A percentile compares a stretch with the other conserved stretches of the same genome.
These are phyloP conservation scores for Hofmannophila pseudospretella DNA, from an alignment of 2,888 invertebrate genomes.

Conservation along the genomic window DNA sequence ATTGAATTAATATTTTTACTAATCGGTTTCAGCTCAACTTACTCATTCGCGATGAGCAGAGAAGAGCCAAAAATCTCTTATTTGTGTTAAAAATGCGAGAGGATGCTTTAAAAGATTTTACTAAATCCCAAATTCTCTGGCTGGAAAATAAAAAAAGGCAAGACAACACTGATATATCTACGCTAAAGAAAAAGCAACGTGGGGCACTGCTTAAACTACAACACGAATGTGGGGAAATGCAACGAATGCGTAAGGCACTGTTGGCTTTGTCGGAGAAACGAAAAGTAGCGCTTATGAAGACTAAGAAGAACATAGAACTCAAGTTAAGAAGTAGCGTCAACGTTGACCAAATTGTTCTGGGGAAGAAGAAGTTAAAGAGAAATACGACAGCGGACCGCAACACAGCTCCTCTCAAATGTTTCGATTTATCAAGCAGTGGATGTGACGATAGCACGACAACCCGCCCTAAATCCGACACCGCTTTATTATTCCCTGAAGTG, in stretches of 20 bases:
- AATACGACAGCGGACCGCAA: constrained; percentile 37
- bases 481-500: constrained; percentile 5
- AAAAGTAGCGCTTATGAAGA: constrained; percentile 62
- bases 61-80: constrained; percentile 65
- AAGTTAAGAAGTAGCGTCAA: constrained; percentile 54
- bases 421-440: constrained; percentile 64
- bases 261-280: constrained; percentile 62
- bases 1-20: constrained; percentile 4
- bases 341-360: constrained; percentile 53
- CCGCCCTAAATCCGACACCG: constrained; percentile 22
- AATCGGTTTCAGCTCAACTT: constrained; percentile 60
- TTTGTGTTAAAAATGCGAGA: constrained; percentile 69
- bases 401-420: constrained; percentile 59
- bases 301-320: constrained; percentile 63
- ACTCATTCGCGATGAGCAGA: constrained; percentile 73
- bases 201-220: constrained; percentile 80
- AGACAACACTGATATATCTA: constrained; percentile 63
- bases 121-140: constrained; percentile 70
- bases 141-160: constrained; percentile 68
- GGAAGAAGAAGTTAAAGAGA: constrained; percentile 59
- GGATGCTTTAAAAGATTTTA: constrained; percentile 68
- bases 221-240: constrained; percentile 83
- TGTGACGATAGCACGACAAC: constrained; percentile 53
- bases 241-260: constrained; percentile 71
- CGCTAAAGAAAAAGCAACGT: constrained; percentile 82